Base-by-base conservation (phyloP, 1,140 invertebrate species). In the Paraescarpia echinospica region DNA sequence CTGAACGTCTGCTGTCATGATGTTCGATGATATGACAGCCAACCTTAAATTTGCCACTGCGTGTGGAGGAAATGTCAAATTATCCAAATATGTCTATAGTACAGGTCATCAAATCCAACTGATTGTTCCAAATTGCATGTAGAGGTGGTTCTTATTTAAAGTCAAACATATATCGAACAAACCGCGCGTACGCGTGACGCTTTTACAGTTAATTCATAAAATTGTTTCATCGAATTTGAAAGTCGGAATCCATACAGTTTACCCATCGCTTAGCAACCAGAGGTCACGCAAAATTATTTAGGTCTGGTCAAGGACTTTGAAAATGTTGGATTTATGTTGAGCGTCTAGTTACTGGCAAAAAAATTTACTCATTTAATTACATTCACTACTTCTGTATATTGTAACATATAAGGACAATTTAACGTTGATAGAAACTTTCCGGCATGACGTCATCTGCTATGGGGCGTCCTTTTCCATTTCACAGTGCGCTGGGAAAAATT, bases 401-500 rank as follows among this genome's bases (percentile, higher is more conserved):
- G 59, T 2, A 77, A 77, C 59, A 27, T 77, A 77, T 2, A 77
- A 27, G 8, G 9, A 22, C 27, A 77, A 77, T 77, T 77, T 77
- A 77, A 31, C 59, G 59, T 77, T 77, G 59, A 77, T 31, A 77
- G 59, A 77, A 77, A 77, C 59, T 77, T 77, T 77, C 59, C 59
- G 2, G 22, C 59, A 77, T 77, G 59, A 77, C 59, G 59, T 77
- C 59, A 77, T 77, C 59, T 77, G 59, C 59, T 77, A 77, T 77
- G 59, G 59, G 59, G 59, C 59, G 59, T 77, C 59, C 59, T 77
- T 77, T 77, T 77, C 59, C 59, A 77, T 77, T 77, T 77, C 59
- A 77, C 59, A 77, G 59, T 77, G 59, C 59, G 59, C 59, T 77
- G 27, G 59, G 59, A 77, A 77, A 77, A 77, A 77, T 77, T 77